Conservation (phyloP, 2,888 invertebrate species). For the Steinernema scapterisci region DNA sequence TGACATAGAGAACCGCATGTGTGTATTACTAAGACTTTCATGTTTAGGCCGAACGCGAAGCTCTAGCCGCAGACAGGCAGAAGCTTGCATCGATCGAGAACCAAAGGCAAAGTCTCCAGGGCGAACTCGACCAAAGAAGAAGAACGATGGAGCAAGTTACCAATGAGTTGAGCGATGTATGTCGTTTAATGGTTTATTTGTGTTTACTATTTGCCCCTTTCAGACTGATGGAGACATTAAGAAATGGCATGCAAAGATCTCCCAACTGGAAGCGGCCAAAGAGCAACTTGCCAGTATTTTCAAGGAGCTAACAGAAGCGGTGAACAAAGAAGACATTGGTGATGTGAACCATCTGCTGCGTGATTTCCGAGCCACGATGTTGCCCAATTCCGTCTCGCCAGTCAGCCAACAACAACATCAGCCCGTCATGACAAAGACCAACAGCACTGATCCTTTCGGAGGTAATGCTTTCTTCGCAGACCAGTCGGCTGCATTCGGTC, state of each 20-base stretch:
- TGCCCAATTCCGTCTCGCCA: not conserved
- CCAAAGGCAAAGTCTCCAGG: constrained; percentile 4
- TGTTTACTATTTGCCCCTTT: not conserved
- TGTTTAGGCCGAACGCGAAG: constrained; percentile 43
- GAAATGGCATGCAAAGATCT: not conserved
- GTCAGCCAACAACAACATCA: not conserved
- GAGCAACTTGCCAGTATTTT: not conserved
- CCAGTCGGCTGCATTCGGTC: not conserved
- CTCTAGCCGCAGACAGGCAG: constrained; percentile 37
- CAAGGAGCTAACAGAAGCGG: constrained; percentile 2
- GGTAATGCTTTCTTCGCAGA: not conserved
- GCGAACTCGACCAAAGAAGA: constrained; percentile 36
- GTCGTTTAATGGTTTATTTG: not conserved
- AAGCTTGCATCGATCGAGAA: constrained; percentile 39
- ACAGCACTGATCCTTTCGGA: constrained; percentile 24
- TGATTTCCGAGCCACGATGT: not conserved
- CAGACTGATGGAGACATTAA: constrained; percentile 13
- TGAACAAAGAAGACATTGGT: not conserved
- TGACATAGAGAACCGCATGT: too few species aligned
- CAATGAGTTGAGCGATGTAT: constrained; percentile 43
- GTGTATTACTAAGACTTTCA: too few species aligned
- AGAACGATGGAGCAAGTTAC: constrained; percentile 44
- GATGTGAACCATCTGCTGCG: not conserved
- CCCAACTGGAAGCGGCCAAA: constrained; percentile 1
- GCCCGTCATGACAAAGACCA: not conserved